A percentile compares a stretch with the other conserved stretches of the same genome.
Conservation (phyloP, 2,113 vertebrate species). For the Speoplatyrhinus poulsoni region DNA sequence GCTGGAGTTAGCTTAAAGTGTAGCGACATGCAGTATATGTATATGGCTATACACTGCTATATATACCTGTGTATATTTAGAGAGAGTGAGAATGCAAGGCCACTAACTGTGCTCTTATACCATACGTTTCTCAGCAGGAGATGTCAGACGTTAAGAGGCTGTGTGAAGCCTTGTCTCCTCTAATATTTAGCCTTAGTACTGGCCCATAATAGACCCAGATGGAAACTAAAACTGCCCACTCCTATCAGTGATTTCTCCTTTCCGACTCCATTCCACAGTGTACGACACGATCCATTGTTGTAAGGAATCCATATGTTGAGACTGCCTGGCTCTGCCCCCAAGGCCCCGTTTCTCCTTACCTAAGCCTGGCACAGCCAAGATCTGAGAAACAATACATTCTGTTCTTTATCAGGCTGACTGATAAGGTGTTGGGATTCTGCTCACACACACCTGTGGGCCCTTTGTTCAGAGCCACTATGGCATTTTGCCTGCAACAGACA, state of each 20-base stretch:
- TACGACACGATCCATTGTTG: constrained; percentile 61
- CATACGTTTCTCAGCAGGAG: too few species aligned
- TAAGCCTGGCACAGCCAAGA: constrained; percentile 49
- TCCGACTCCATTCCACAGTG: constrained; percentile 31
- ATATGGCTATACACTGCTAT: constrained; percentile 14
- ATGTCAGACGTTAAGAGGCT: too few species aligned
- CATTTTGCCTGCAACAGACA: constrained; percentile 67
- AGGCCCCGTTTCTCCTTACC: constrained; percentile 57
- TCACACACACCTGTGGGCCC: constrained; percentile 75
- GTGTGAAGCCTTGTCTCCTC: neutral
- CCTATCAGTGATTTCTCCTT: constrained; percentile 35
- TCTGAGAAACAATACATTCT: constrained; percentile 67
- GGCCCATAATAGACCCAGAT: constrained; percentile 48
- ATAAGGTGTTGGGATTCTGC: constrained; percentile 70
- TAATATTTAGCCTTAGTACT: constrained; percentile 33
- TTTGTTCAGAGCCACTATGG: constrained; percentile 64
- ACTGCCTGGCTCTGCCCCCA: constrained; percentile 40
- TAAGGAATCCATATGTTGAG: constrained; percentile 57
- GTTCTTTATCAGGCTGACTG: constrained; percentile 63
- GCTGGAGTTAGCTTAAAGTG: neutral
- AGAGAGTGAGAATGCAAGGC: constrained; percentile 16
- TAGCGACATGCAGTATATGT: neutral
- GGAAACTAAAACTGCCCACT: constrained; percentile 49
- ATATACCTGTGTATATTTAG: neutral
- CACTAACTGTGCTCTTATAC: neutral